phyloP scores from a whole-genome alignment of 2,888 invertebrate species.

The Sesia apiformis region DNA sequence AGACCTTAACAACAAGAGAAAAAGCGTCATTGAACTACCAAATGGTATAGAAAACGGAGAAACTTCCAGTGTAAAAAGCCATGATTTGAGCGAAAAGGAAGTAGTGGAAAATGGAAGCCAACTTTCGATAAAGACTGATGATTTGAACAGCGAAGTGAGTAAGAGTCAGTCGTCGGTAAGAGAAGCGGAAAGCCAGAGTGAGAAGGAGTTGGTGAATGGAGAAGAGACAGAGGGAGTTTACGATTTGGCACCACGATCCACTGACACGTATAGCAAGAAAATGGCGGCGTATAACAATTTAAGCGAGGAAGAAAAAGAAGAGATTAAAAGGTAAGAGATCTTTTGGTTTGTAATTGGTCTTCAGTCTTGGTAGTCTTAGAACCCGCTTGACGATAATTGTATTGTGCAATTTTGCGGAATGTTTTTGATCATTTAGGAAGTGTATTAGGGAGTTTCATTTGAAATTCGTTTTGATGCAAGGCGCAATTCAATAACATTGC shows the following conservation, averaged over 20 bases:
- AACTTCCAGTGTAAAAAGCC: conserved; percentile 47
- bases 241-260: conserved; percentile 53
- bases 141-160: conserved; percentile 51
- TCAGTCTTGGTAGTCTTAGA: too few species aligned
- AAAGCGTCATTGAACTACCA: conserved; percentile 47
- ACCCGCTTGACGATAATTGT: too few species aligned
- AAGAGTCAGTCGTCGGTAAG: conserved; percentile 48
- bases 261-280: conserved; percentile 62
- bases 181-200: conserved; percentile 31
- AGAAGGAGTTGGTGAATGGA: conserved; percentile 43
- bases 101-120: conserved; percentile 54
- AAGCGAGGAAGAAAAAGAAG: conserved; percentile 62
- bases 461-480: too few species aligned
- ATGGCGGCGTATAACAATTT: conserved; percentile 65
- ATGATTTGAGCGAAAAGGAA: conserved; percentile 16
- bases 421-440: too few species aligned
- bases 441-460: too few species aligned
- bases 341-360: too few species aligned
- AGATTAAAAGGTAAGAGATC: conserved; percentile 52
- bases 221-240: conserved; percentile 61
- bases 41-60: conserved; percentile 50
- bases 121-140: conserved; percentile 55
- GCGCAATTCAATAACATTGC: too few species aligned
- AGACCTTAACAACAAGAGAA: conserved; percentile 44
- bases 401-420: too few species aligned